Evolutionary conservation across 2,113 vertebrate genomes (phyloP), one percentile per base, ranked within the genome.

Genomic region (Trachemys scripta): DNA sequence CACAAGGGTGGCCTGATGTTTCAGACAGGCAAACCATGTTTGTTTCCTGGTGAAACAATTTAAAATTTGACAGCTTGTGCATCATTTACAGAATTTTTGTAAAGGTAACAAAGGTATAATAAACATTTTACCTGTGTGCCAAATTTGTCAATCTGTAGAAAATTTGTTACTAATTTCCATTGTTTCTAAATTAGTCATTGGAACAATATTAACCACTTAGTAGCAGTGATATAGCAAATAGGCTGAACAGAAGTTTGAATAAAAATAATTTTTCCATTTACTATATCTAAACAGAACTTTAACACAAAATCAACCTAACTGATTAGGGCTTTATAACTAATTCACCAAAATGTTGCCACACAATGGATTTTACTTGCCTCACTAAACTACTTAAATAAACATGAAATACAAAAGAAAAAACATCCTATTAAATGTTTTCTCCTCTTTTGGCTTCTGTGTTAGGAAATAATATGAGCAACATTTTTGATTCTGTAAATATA

Each of bases 161-260:
- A 87, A 89, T 75, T 69, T 91, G 22, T 90, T 95, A 90, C 82
- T 89, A 88, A 4, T 90, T 96, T 53, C 82, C 78, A 50, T 17
- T 85, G 25, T 62, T 95, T 35, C 20, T 82, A 89, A 92, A 89
- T 87, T n/a, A 83, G 11, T 47, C 1, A 17, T 85, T 89, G 42
- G 7, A 76, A 82, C 51, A 80, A 10, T 16, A 76, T 10, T 56
- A 59, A 89, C 2, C 27, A 49, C 31, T 92, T 80, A 16, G n/a
- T 82, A 95, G 49, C 78, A 89, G 56, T 57, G 82, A 83, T 7
- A 85, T 1, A 2, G 81, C 59, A 27, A 93, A 72, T n/a, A 69
- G 62, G 35, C n/a, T n/a, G 35, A 69, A 69, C 62, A n/a, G 35
- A 69, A 69, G 31, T 69, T n/a, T n/a, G 35, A 69, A n/a, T 35